phyloP scores from a whole-genome alignment of 2,113 vertebrate genomes.

The Caranx ignobilis region DNA sequence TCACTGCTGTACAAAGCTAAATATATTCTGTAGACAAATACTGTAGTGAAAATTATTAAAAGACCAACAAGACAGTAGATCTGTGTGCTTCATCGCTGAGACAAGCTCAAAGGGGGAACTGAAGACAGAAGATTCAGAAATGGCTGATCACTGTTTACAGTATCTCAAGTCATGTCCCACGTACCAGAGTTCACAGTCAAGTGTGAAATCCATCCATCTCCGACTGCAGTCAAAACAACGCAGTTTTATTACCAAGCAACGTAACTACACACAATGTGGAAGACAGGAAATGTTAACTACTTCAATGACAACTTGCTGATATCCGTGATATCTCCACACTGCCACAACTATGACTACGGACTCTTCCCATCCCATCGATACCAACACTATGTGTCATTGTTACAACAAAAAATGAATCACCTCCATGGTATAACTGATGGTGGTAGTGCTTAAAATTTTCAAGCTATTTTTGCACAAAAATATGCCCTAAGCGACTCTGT shows the following conservation, averaged over 20 bases:
- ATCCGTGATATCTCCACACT: neutral
- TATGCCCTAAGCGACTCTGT: neutral
- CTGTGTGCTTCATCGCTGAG: neutral
- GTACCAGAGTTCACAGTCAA: conserved; percentile 28
- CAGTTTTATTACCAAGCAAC: conserved; percentile 6
- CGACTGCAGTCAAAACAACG: conserved; percentile 28
- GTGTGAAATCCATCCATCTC: conserved; percentile 42
- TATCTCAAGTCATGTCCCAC: neutral
- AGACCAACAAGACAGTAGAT: neutral
- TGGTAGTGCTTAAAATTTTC: neutral
- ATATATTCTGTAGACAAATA: neutral
- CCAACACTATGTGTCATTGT: conserved; percentile 21
- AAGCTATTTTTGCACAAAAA: neutral
- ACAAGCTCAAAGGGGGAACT: neutral
- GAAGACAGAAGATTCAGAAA: neutral
- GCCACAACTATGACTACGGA: neutral
- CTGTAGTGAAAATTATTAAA: neutral
- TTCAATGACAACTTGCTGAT: neutral
- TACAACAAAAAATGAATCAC: conserved; percentile 7
- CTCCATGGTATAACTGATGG: neutral
- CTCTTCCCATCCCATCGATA: conserved; percentile 7
- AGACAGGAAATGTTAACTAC: neutral
- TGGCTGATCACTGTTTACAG: neutral
- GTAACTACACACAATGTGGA: neutral
- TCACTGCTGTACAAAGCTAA: conserved; percentile 5